Base-by-base conservation (phyloP, 2,888 invertebrate species). In the Belgica antarctica region DNA sequence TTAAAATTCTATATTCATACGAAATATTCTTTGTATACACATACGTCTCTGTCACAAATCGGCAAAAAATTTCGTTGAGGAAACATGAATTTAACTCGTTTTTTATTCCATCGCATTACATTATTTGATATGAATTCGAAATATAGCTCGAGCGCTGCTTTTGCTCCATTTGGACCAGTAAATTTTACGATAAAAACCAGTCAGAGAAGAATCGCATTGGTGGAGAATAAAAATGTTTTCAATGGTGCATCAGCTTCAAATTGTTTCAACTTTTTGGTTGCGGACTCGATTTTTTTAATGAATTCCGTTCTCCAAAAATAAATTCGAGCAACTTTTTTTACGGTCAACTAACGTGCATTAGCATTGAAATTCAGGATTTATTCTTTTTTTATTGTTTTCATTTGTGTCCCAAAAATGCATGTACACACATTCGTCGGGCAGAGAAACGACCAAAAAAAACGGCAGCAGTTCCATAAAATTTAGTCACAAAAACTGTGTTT, bases 341-440 rank as follows among this genome's bases (percentile, higher is more conserved):
- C 12, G 52, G 17, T 7, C 52, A 52, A n/a, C 68, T 57, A 68
- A 31, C 68, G 52, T 68, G 68, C 52, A 68, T 57, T 57, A 57
- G 68, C 68, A 52, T 68, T 57, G 52, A 68, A 57, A 68, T 68
- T 68, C 68, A 57, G 68, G 57, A 68, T 31, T 62, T 62, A 34
- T 34, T 62, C 5, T 24, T 3, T 25, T 34, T 31, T 62, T 62
- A 34, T 34, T 62, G 2, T 24, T 3, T 25, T 34, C 47, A 57
- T 68, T 52, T 68, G 34, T 47, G 62, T 34, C 19, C 31, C 28
- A 31, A 62, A 62, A 62, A 62, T 28, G 62, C 31, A 62, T 62
- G 4, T 8, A 15, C 61, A 61, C n/a, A 28, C 28, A 61, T 28
- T 15, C 61, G 27, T 4, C n/a, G 5, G 24, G 15, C 12, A 12